Evolutionary conservation across 2,797 vertebrate species (phyloP), one percentile per base, ranked within the genome.

Genomic region (Loriculus beryllinus): DNA sequence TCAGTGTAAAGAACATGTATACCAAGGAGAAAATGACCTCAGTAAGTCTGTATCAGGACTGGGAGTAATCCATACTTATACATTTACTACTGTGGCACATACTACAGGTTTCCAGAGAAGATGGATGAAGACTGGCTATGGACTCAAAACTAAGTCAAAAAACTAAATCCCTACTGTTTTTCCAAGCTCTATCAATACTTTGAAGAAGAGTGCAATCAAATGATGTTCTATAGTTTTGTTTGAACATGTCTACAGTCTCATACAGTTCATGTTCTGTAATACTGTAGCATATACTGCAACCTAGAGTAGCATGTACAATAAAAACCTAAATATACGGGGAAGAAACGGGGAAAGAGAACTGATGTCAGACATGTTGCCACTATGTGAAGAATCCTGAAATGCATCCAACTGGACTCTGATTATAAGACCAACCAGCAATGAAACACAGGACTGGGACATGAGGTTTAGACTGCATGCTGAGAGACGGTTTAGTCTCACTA

Each of bases 381-480:
- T 72, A 59, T 43, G 35, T n/a, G 49, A 82, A 54, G 62, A 86
- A 69, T 35, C 56, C 18, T 39, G 40, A 82, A 85, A 54, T 5
- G 7, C 17, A 85, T 39, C 23, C 39, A 56, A 2, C 2, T 23
- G 23, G 29, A 42, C 33, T 45, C n/a, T 28, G 10, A 12, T 33
- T 62, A 7, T 14, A 57, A 62, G 42, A 52, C 8, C 26, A 78
- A 63, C 4, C 10, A 67, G 29, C 31, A 85, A 37, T 14, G 72
- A 81, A 77, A 72, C 14, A 15, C 42, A 77, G 39, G 33, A 72
- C 43, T 33, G 23, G 31, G 35, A 72, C 4, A 33, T 3, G 7
- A 62, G 31, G 42, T 67, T 60, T 43, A 62, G 17, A n/a, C 3
- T 9, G 31, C 26, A 62, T 0, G 0, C 13, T 3, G 0, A 47